Base-by-base conservation (phyloP, 2,888 invertebrate genomes). In the Trichopoda pennipes region DNA sequence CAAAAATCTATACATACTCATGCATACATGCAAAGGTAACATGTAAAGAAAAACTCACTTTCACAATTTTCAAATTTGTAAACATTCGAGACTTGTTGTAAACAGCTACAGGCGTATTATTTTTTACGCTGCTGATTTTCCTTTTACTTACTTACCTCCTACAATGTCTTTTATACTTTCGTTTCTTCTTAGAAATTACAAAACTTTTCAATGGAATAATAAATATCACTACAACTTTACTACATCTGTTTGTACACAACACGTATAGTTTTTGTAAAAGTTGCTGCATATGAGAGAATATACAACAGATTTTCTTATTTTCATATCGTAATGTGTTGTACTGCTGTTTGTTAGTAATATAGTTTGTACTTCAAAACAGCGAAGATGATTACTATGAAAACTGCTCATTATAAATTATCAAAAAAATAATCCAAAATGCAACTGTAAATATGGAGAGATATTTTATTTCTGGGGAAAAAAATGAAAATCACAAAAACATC, bases 71-170 rank as follows among this genome's bases (percentile, higher is more conserved):
- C 53, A 77, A 77, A 77, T 73, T 58, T 73, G 69, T 75, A 78
- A 82, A 78, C 81, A 78, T 75, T 81, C 70, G 56, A 28, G 28
- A 78, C 81, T 75, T 66, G 49, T 47, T 28, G 17, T 66, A 82
- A 82, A 82, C 75, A 69, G 78, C 81, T 66, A 42, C 21, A 70
- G 64, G 81, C 81, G 21, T 47, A 66, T 64, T 70, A 8, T 64
- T 70, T 14, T 60, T 35, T 44, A 17, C 51, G 42, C 32, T 61
- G 32, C 35, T 44, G 35, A 2, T n/a, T 56, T 74, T 53, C 16
- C 53, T 68, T 42, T 8, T 21, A 42, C n/a, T 69, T 35, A 21
- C 32, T 51, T 44, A 38, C 38, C 32, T 56, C 1, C 6, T 2
- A 47, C 3, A 14, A 35, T 42, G 17, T 38, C 42, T 51, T 35